These are phyloP conservation scores for Brachypalpus laphriformis DNA, from an alignment of 2,888 invertebrate genomes.

Conservation along the genomic window DNA sequence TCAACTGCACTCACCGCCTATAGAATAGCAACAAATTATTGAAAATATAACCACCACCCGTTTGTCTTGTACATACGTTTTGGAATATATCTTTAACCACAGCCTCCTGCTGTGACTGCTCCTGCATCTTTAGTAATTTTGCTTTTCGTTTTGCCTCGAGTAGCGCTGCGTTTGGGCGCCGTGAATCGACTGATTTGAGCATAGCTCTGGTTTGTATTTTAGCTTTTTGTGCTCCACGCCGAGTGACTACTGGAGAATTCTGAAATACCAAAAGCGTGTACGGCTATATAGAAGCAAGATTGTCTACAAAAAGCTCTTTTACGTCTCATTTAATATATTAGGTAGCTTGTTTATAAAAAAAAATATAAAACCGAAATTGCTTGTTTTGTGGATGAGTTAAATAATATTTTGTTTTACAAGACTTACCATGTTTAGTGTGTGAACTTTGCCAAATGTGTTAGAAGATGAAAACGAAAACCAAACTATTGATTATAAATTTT, in stretches of 20 bases:
- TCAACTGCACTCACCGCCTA: constrained; percentile 87
- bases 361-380: constrained; percentile 5
- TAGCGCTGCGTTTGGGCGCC: constrained; percentile 84
- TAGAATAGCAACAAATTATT: constrained; percentile 1
- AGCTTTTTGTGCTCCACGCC: constrained; percentile 86
- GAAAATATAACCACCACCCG: not conserved
- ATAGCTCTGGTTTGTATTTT: constrained; percentile 87
- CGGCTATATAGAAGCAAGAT: not conserved
- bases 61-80: constrained; percentile 83
- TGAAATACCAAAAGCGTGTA: constrained; percentile 61
- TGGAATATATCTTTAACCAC: constrained; percentile 87
- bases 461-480: not conserved
- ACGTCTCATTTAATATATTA: not conserved
- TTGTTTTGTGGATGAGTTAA: not conserved
- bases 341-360: no score
- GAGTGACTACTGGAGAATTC: constrained; percentile 84
- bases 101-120: constrained; percentile 78
- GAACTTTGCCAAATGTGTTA: constrained; percentile 34
- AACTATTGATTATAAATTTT: constrained; percentile 43
- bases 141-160: constrained; percentile 88
- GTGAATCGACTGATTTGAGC: constrained; percentile 81
- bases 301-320: constrained; percentile 28
- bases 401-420: constrained; percentile 12
- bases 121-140: constrained; percentile 84
- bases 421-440: constrained; percentile 55